Evolutionary conservation across 2,113 vertebrate species (phyloP), one percentile per base, ranked within the genome.

Genomic region (Festucalex cinctus): DNA sequence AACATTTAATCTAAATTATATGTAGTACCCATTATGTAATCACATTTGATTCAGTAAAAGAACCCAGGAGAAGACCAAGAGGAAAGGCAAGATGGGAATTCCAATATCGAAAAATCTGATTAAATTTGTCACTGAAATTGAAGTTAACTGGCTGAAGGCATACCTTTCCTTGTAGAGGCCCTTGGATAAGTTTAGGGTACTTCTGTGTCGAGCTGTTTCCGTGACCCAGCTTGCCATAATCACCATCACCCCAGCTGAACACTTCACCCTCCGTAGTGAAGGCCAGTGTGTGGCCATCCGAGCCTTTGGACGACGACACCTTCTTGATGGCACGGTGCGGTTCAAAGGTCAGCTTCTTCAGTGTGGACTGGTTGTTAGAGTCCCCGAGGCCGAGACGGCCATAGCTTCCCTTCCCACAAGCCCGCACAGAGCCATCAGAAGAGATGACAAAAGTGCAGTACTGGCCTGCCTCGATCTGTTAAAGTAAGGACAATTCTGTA

Each of bases 171-270:
- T 92, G 87, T n/a, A 93, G 85, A 0, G 91, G 91, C 24, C 92
- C 92, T 77, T 92, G 91, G 81, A 92, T 92, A 0, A 93, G 88
- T 77, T 93, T 93, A 20, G 93, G 93, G 80, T 93, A 93, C 60
- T 93, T 93, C 79, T 93, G 93, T 1, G 93, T 93, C 0, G 93
- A 92, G 61, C 93, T 93, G 86, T 93, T 93, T 9, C 93, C 93
- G 19, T 93, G 93, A 14, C 93, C 93, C 71, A 93, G 90, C 61
- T 93, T 93, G 20, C 93, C 93, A 19, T 93, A 93, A 69, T 93
- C 93, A 1, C 92, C 93, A 26, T 93, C 93, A 0, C 93, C 93
- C 92, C 93, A 93, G 84, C 92, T 93, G 87, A 93, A 93, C 51
- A 93, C 90, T 78, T 93, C 93, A 0, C 93, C 93, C 80, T 93